Evolutionary conservation across 2,888 invertebrate genomes (phyloP).

Genomic region (Drosophila subquinaria): DNA sequence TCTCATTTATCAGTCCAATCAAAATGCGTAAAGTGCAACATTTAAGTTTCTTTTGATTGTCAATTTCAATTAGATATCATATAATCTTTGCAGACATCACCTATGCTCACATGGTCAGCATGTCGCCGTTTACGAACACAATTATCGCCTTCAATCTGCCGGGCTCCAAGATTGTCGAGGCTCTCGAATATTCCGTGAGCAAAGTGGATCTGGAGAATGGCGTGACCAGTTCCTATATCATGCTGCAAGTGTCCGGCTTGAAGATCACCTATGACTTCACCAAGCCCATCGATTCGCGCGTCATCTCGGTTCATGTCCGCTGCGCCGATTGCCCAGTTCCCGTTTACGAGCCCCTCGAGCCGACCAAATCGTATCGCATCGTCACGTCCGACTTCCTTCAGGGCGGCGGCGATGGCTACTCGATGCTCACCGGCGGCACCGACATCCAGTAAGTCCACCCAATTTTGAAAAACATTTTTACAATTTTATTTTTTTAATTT

Average conservation of each 20-base stretch:
- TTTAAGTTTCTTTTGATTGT: neutral
- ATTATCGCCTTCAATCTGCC: conserved; percentile 90
- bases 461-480: too few relatives aligned
- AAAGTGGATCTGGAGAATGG: conserved; percentile 68
- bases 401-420: conserved; percentile 90
- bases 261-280: conserved; percentile 87
- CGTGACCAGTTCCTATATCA: conserved; percentile 58
- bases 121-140: conserved; percentile 92
- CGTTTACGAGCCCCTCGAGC: conserved; percentile 87
- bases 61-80: neutral
- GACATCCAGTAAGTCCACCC: conserved; percentile 76
- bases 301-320: conserved; percentile 86
- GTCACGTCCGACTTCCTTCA: conserved; percentile 88
- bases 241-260: conserved; percentile 88
- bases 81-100: conserved; percentile 87
- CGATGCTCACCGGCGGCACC: conserved; percentile 84
- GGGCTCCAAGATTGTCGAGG: conserved; percentile 88
- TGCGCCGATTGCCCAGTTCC: conserved; percentile 86
- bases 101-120: conserved; percentile 89
- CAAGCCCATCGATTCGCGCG: conserved; percentile 87
- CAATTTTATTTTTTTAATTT: too few relatives aligned
- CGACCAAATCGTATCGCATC: conserved; percentile 88
- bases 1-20: too few relatives aligned
- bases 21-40: neutral
- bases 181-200: conserved; percentile 87